Percentiles rank a stretch among this genome's conserved stretches.
phyloP scores from a whole-genome alignment of 2,888 invertebrate species.

The Eupithecia centaureata region DNA sequence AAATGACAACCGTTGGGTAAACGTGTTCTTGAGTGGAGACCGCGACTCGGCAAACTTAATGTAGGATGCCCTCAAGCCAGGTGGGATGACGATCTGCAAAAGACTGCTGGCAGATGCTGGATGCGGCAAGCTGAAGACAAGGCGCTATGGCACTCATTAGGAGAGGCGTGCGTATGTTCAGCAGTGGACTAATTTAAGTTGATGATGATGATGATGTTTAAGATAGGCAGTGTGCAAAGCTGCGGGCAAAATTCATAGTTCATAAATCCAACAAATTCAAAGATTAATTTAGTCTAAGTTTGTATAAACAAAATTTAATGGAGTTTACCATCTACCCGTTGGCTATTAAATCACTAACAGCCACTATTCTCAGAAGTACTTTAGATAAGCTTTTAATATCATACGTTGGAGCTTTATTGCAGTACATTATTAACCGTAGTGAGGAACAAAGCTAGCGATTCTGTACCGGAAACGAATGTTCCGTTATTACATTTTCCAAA shows the following conservation, averaged over 20 bases:
- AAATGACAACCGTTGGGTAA: too few species aligned
- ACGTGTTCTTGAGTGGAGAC: too few species aligned
- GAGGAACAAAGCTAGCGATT: constrained; percentile 10
- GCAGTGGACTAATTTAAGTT: too few species aligned
- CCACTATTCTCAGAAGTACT: constrained; percentile 12
- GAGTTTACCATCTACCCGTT: background rate
- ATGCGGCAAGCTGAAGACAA: too few species aligned
- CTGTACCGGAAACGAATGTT: constrained; percentile 11
- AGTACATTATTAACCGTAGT: background rate
- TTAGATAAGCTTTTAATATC: constrained; percentile 15
- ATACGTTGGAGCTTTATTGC: constrained; percentile 6
- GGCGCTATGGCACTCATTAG: too few species aligned
- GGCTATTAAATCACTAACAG: constrained; percentile 9
- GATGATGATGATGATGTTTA: too few species aligned
- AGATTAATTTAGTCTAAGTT: background rate
- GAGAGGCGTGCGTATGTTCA: too few species aligned
- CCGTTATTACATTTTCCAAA: constrained; percentile 24
- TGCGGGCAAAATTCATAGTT: background rate
- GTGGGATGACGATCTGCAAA: too few species aligned
- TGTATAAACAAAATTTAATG: constrained; percentile 5
- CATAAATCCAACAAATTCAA: background rate
- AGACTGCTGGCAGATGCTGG: too few species aligned
- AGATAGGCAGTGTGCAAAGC: background rate
- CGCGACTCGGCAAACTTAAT: too few species aligned
- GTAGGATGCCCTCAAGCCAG: too few species aligned